Evolutionary conservation across 2,797 vertebrate genomes (phyloP).

Genomic region (Pipistrellus kuhlii): DNA sequence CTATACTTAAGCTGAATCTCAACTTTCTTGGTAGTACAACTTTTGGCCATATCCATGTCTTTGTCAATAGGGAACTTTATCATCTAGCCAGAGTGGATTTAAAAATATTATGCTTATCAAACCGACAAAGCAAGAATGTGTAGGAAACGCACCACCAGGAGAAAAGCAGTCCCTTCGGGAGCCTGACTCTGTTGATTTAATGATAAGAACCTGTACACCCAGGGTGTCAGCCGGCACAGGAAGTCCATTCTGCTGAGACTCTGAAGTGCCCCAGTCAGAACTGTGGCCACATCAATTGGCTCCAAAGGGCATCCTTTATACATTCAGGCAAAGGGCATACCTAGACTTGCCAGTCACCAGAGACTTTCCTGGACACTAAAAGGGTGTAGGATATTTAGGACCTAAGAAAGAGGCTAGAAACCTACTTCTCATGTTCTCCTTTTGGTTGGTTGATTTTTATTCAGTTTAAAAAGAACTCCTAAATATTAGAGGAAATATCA

Average conservation of each 20-base stretch:
- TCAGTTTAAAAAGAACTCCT: conserved; percentile 47
- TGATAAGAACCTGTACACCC: conserved; percentile 76
- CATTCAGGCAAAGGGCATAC: conserved; percentile 56
- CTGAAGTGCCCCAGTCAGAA: conserved; percentile 17
- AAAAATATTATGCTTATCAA: conserved; percentile 57
- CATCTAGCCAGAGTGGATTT: conserved; percentile 8
- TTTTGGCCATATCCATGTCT: background rate
- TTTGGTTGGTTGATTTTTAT: conserved; percentile 12
- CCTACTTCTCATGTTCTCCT: background rate
- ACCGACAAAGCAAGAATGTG: conserved; percentile 45
- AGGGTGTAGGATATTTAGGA: background rate
- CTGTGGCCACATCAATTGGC: conserved; percentile 1
- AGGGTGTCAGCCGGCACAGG: conserved; percentile 71
- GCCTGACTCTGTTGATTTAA: conserved; percentile 71
- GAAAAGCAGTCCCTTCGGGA: conserved; percentile 57
- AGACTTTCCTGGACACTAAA: background rate
- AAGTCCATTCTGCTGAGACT: conserved; percentile 62
- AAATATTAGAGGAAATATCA: conserved; percentile 30
- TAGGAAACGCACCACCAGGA: conserved; percentile 63
- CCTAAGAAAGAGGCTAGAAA: background rate
- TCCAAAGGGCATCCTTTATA: conserved; percentile 74
- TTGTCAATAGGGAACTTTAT: background rate
- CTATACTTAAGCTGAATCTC: background rate
- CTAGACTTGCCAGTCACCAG: background rate
- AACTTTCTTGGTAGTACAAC: background rate